Conservation (phyloP, 2,888 invertebrate genomes). For the Vanessa cardui region DNA sequence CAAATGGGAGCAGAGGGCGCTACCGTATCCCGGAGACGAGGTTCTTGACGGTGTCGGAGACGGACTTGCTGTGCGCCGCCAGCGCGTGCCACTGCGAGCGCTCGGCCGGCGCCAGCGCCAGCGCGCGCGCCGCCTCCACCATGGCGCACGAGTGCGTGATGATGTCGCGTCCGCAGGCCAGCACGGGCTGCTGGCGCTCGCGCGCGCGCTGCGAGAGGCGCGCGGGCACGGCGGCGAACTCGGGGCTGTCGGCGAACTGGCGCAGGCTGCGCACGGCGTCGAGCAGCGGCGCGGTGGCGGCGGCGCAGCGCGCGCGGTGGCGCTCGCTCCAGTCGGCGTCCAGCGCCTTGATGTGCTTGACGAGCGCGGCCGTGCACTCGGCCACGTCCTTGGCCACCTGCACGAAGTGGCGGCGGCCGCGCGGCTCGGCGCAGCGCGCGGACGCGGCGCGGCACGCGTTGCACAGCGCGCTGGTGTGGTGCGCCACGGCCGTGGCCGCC, state of each 20-base stretch:
- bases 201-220: slow-evolving; percentile 93
- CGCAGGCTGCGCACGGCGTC: slow-evolving; percentile 96
- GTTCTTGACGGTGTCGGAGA: slow-evolving; percentile 97
- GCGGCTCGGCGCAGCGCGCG: slow-evolving; percentile 93
- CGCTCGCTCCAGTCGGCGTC: slow-evolving; percentile 92
- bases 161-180: slow-evolving; percentile 87
- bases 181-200: slow-evolving; percentile 93
- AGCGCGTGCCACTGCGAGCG: slow-evolving; percentile 97
- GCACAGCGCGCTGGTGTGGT: slow-evolving; percentile 97
- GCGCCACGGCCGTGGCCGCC: slow-evolving; percentile 96
- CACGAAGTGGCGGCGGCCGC: slow-evolving; percentile 97
- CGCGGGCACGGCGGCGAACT: slow-evolving; percentile 96
- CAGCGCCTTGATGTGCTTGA: slow-evolving; percentile 95
- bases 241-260: slow-evolving; percentile 96
- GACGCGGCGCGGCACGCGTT: slow-evolving; percentile 97
- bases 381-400: slow-evolving; percentile 99
- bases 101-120: slow-evolving; percentile 95
- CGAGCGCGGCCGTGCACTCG: slow-evolving; percentile 95
- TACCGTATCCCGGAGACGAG: slow-evolving; percentile 95
- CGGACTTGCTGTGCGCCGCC: slow-evolving; percentile 96
- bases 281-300: slow-evolving; percentile 92
- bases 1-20: background rate
- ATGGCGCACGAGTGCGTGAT: slow-evolving; percentile 83
- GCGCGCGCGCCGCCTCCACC: slow-evolving; percentile 93
- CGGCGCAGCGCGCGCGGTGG: slow-evolving; percentile 87